Percentiles rank a stretch among this genome's conserved stretches.
phyloP scores from a whole-genome alignment of 2,888 invertebrate species.

The Acanthosepion esculentum region DNA sequence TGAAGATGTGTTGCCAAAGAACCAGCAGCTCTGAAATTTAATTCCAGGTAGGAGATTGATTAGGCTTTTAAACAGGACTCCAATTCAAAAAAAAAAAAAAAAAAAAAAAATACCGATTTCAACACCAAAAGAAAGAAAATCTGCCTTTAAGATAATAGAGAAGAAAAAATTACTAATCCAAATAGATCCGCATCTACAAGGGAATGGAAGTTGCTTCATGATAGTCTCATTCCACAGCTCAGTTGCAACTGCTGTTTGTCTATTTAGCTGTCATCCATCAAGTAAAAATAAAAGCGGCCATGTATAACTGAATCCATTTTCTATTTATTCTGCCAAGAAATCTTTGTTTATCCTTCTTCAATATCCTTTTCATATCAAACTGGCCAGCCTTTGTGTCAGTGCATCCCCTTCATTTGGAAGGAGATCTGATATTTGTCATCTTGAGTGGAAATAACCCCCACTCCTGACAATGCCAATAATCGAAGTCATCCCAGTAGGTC shows the following conservation, averaged over 20 bases:
- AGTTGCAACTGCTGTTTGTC: neutral
- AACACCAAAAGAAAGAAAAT: too few species aligned
- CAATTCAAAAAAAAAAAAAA: too few species aligned
- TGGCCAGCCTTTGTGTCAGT: neutral
- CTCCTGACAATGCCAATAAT: neutral
- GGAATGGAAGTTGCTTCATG: neutral
- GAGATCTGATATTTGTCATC: neutral
- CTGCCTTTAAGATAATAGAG: too few species aligned
- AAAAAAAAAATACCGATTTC: too few species aligned
- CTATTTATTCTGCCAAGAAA: neutral
- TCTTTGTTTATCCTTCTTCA: neutral
- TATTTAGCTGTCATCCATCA: neutral
- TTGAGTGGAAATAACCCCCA: neutral
- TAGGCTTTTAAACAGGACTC: too few species aligned
- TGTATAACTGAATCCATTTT: neutral
- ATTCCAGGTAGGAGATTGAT: too few species aligned
- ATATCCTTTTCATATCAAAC: constrained; percentile 33
- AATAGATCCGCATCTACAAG: neutral
- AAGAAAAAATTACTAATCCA: neutral
- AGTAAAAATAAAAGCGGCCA: neutral
- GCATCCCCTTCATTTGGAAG: neutral
- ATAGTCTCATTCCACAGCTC: neutral
- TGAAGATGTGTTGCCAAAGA: too few species aligned
- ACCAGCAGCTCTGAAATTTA: too few species aligned
- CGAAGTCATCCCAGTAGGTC: neutral